phyloP scores from a whole-genome alignment of 2,113 vertebrate species.

The Malurus melanocephalus region DNA sequence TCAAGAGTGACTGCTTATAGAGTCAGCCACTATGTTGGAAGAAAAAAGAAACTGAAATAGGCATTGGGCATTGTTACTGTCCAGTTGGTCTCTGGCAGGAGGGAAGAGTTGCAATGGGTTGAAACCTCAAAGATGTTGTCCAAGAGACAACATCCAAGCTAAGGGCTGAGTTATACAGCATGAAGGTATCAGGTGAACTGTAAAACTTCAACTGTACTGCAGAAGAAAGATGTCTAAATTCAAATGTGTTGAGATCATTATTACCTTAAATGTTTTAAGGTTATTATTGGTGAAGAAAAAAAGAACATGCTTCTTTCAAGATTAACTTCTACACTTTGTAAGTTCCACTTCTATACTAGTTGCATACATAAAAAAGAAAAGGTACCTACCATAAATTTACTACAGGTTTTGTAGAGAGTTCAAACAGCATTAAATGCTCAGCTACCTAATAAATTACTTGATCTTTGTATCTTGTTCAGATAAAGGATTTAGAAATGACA shows the following conservation, averaged over 20 bases:
- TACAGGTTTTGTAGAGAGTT: background rate
- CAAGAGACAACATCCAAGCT: conserved; percentile 9
- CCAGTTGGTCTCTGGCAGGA: background rate
- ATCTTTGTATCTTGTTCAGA: conserved; percentile 10
- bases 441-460: background rate
- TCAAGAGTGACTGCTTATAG: background rate
- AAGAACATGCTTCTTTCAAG: background rate
- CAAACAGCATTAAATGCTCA: background rate
- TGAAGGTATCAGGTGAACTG: background rate
- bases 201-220: background rate
- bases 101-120: conserved; percentile 11
- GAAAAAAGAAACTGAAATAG: background rate
- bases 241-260: background rate
- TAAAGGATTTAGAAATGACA: background rate
- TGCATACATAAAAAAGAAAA: background rate
- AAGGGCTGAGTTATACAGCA: background rate
- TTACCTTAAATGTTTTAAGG: background rate
- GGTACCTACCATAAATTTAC: background rate
- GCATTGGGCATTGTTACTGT: background rate
- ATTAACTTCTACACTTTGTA: conserved; percentile 4
- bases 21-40: background rate
- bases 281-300: background rate
- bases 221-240: background rate
- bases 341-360: background rate
- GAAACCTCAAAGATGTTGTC: conserved; percentile 1